Conservation (phyloP, 1,140 invertebrate species). For the Chironomus tepperi region DNA sequence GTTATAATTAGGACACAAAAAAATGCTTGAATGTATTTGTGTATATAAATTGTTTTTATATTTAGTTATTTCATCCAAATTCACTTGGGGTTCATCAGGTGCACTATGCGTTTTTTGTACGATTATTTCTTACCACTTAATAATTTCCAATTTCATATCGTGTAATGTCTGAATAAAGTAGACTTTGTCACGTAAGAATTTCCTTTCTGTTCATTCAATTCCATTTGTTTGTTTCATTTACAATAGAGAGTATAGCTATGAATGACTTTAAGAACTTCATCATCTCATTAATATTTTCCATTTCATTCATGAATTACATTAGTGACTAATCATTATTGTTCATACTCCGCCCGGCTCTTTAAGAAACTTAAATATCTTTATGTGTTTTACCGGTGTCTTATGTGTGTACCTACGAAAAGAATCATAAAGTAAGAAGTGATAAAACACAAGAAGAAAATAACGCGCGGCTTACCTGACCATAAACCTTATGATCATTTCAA, state of each 20-base stretch:
- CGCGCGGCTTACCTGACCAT: neutral
- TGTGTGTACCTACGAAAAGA: neutral
- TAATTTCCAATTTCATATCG: neutral
- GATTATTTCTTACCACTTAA: neutral
- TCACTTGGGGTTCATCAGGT: neutral
- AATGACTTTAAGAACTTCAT: slow-evolving; percentile 1
- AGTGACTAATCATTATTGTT: slow-evolving; percentile 7
- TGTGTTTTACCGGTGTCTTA: slow-evolving; percentile 9
- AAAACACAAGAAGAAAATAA: slow-evolving; percentile 14
- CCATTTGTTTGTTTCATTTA: neutral
- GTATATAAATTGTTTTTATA: neutral
- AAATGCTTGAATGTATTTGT: neutral
- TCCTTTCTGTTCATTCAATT: neutral
- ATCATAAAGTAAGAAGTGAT: neutral
- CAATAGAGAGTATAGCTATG: neutral
- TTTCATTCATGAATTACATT: neutral
- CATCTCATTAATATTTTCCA: neutral
- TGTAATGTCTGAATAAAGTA: neutral
- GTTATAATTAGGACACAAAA: neutral
- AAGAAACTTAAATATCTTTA: neutral
- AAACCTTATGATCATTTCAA: slow-evolving; percentile 11
- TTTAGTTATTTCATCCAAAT: neutral
- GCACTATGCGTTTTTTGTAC: neutral
- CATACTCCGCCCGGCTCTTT: neutral
- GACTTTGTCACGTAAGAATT: slow-evolving; percentile 7